phyloP scores from a whole-genome alignment of 2,888 invertebrate species.

The Philonicus albiceps region DNA sequence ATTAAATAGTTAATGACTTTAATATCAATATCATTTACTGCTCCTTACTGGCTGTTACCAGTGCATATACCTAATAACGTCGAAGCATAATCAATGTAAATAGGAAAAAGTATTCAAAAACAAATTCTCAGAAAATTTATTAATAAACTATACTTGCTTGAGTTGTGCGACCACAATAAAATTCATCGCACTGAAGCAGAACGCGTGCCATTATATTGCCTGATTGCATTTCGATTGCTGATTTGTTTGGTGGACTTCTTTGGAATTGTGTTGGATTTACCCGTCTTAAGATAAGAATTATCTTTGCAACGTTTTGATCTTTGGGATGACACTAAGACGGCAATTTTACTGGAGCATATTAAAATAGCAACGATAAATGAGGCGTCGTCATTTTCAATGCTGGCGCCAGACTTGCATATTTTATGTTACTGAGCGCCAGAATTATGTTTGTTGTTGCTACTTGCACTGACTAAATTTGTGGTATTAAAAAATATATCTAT shows the following conservation, averaged over 20 bases:
- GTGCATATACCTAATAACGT: not conserved
- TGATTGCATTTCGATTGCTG: not conserved
- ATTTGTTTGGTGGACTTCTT: not conserved
- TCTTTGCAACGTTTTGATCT: not conserved
- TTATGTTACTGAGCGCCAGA: not conserved
- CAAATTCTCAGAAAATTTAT: not conserved
- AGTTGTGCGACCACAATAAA: not conserved
- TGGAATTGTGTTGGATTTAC: not conserved
- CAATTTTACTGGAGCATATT: constrained; percentile 13
- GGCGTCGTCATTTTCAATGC: not conserved
- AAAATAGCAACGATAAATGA: not conserved
- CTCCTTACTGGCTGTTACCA: no score
- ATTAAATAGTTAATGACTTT: not conserved
- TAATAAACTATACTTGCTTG: not conserved
- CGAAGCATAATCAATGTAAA: not conserved
- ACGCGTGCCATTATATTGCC: not conserved
- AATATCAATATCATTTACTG: not conserved
- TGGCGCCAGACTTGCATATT: not conserved
- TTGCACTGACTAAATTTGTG: not conserved
- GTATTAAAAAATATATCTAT: no score
- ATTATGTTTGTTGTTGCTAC: not conserved
- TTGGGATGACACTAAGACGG: not conserved
- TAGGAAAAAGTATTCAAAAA: not conserved
- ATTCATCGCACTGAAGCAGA: not conserved
- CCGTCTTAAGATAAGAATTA: not conserved